phyloP scores from a whole-genome alignment of 2,888 invertebrate species.

The Ernsta delagoae region DNA sequence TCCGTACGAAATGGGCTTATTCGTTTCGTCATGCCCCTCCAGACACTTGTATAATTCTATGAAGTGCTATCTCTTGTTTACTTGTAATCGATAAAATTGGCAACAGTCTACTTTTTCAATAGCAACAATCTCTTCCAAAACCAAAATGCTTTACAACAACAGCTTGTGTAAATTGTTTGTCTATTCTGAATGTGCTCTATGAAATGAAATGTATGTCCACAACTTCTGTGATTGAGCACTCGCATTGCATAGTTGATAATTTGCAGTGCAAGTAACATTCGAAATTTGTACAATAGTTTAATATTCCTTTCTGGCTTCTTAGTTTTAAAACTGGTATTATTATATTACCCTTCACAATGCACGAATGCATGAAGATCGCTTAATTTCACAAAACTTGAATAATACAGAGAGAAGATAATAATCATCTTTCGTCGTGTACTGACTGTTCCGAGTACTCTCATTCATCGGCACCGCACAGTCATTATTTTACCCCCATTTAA shows the following conservation, averaged over 20 bases:
- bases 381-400: constrained; percentile 25
- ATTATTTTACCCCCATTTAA: constrained; percentile 37
- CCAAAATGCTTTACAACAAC: not conserved
- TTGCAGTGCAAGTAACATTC: no score
- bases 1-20: constrained; percentile 53
- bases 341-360: not conserved
- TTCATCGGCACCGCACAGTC: constrained; percentile 34
- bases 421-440: constrained; percentile 21
- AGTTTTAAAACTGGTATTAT: no score
- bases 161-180: not conserved
- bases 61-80: not conserved
- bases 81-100: not conserved
- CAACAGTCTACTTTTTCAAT: no score
- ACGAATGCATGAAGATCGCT: constrained; percentile 16
- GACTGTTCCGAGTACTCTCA: constrained; percentile 22
- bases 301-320: no score
- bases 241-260: no score
- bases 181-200: not conserved
- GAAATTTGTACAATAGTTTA: no score
- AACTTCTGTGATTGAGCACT: no score
- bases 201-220: no score
- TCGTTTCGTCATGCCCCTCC: constrained; percentile 55
- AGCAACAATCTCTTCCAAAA: not conserved
- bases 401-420: constrained; percentile 15
- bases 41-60: constrained; percentile 50